Base-by-base conservation (phyloP, 2,113 vertebrate species). In the Elgaria multicarinata region DNA sequence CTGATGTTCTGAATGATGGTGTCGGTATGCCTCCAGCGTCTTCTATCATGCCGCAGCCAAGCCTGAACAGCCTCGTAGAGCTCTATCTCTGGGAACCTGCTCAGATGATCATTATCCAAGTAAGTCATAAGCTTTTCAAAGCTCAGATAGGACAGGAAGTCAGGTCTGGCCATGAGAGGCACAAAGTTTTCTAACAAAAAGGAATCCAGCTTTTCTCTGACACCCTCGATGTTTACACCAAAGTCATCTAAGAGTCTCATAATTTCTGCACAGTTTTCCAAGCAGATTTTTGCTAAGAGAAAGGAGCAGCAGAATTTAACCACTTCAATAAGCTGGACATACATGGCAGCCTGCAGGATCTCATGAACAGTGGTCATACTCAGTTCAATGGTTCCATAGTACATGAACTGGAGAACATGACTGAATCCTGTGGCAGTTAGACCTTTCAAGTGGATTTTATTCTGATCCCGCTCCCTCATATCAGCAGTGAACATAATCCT, bases 241-340 rank as follows among this genome's bases (percentile, higher is more conserved):
- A 99, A 99, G 97, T 99, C 99, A 97, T 99, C 99, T 97, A 99
- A 97, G 87, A 99, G 98, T 89, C 98, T 98, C 99, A 99, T 99
- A 93, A 99, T 99, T 97, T 99, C 99, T 20, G 99, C 99, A 92
- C 99, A 99, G 96, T 99, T 99, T 97, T 99, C 99, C 97, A 99
- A 97, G 94, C 99, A 99, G 96, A 99, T 99, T 97, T 99, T 99
- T 62, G 98, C 98, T 97, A 99, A 97, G 66, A 99, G 98, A 95
- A 99, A 99, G 93, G 99, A 99, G 95, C 99, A 99, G 98, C 99
- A 99, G 97, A 99, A 99, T 96, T 99, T 99, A 96, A 99, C 99
- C 94, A 98, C 99, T 96, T 99, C 99, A 85, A 99, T 99, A 94
- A 99, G 98, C 95, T 99, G 99, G 91, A 99, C 99, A 91, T 99